phyloP scores from a whole-genome alignment of 1,140 invertebrate species.

The Telenomus remus region DNA sequence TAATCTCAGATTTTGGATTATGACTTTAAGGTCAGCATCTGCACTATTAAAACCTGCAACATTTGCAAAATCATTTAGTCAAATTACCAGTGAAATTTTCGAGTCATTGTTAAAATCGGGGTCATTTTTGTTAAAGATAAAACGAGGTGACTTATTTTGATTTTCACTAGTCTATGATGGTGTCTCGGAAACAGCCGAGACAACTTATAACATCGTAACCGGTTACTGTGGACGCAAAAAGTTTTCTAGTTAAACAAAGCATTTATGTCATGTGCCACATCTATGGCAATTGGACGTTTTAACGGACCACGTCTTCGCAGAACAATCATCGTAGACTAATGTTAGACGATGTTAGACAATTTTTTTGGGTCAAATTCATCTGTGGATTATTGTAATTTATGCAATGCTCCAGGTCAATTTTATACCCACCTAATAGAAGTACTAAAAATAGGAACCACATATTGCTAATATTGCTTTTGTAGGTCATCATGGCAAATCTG shows the following conservation, averaged over 20 bases:
- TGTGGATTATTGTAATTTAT: not conserved
- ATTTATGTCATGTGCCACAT: too few relatives aligned
- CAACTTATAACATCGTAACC: too few relatives aligned
- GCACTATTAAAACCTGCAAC: slow-evolving; percentile 46
- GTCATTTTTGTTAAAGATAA: too few relatives aligned
- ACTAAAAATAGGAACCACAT: slow-evolving; percentile 40
- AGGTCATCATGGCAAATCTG: slow-evolving; percentile 33
- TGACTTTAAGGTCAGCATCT: slow-evolving; percentile 58
- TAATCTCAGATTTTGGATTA: slow-evolving; percentile 71
- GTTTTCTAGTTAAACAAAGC: too few relatives aligned
- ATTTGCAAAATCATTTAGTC: not conserved
- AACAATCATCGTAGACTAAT: too few relatives aligned
- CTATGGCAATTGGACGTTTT: too few relatives aligned
- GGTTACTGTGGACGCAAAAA: too few relatives aligned
- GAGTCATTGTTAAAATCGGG: not conserved
- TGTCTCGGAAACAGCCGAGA: too few relatives aligned
- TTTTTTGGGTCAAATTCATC: not conserved
- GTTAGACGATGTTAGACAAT: not conserved
- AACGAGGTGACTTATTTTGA: too few relatives aligned
- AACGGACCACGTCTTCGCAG: too few relatives aligned
- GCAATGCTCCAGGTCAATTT: not conserved
- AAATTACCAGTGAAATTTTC: not conserved
- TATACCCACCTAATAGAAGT: slow-evolving; percentile 25
- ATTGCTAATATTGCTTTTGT: slow-evolving; percentile 14
- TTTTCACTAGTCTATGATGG: too few relatives aligned